A percentile compares a stretch with the other conserved stretches of the same genome.
phyloP scores from a whole-genome alignment of 2,888 invertebrate species.

The Byasa hedistus region DNA sequence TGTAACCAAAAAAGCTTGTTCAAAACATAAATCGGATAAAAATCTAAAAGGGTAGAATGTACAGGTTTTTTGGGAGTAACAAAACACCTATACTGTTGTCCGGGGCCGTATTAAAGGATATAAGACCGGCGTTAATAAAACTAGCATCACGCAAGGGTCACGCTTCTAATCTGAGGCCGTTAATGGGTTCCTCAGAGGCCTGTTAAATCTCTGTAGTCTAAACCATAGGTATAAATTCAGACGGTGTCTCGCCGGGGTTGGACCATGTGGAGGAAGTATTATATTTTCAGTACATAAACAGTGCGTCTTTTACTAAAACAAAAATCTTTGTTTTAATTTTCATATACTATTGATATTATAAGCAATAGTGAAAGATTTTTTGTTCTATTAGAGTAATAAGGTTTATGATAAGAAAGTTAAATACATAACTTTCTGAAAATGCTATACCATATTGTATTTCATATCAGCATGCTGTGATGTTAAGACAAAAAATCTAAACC shows the following conservation, averaged over 20 bases:
- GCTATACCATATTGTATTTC: no score
- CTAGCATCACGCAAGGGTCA: conserved; percentile 39
- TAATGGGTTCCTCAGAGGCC: conserved; percentile 52
- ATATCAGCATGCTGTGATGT: no score
- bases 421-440: no score
- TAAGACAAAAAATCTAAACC: no score
- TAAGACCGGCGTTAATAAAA: conserved; percentile 37
- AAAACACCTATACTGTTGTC: conserved; percentile 32
- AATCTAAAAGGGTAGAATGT: neutral
- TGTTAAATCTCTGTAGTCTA: conserved; percentile 44
- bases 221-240: conserved; percentile 27
- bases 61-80: conserved; percentile 21
- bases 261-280: conserved; percentile 8
- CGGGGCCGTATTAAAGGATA: conserved; percentile 33
- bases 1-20: no score
- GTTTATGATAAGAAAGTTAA: no score
- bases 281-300: neutral
- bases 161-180: conserved; percentile 45
- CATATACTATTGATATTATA: no score
- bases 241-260: conserved; percentile 2
- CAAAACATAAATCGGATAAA: no score
- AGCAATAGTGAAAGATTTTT: no score
- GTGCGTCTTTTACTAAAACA: no score
- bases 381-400: no score
- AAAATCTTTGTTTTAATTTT: no score